Evolutionary conservation across 1,140 invertebrate genomes (phyloP).

Genomic region (Bombyx mandarina): DNA sequence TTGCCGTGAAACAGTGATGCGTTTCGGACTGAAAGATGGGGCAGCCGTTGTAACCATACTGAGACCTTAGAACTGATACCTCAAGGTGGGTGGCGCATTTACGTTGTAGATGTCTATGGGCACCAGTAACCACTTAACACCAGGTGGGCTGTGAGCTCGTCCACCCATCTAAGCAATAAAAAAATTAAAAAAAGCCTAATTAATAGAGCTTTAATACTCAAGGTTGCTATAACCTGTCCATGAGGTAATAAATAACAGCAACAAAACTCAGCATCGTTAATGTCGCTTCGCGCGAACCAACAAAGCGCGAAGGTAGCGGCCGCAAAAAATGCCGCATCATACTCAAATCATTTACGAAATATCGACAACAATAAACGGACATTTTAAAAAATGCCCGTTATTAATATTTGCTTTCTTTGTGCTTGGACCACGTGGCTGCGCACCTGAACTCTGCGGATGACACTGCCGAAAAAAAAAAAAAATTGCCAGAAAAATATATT

Average conservation of each 20-base stretch:
- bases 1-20: too few relatives aligned
- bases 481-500: constrained; percentile 58
- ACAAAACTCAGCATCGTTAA: constrained; percentile 47
- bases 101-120: too few relatives aligned
- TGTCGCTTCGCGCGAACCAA: constrained; percentile 37
- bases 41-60: too few relatives aligned
- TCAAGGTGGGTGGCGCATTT: too few relatives aligned
- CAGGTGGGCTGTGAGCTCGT: too few relatives aligned
- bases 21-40: too few relatives aligned
- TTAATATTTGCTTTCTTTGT: constrained; percentile 68
- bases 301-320: constrained; percentile 43
- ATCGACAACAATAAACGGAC: constrained; percentile 66
- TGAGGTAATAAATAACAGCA: constrained; percentile 65
- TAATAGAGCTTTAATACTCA: not conserved
- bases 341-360: constrained; percentile 68
- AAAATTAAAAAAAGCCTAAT: not conserved
- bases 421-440: constrained; percentile 57
- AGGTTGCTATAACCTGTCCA: constrained; percentile 54
- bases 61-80: too few relatives aligned
- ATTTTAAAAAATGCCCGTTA: constrained; percentile 69
- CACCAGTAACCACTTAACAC: too few relatives aligned
- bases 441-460: constrained; percentile 65
- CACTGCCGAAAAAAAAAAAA: constrained; percentile 58
- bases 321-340: constrained; percentile 59
- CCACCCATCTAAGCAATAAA: too few relatives aligned